A percentile compares a stretch with the other conserved stretches of the same genome.
Evolutionary conservation across 2,113 vertebrate species (phyloP).

Genomic region (Canis aureus): DNA sequence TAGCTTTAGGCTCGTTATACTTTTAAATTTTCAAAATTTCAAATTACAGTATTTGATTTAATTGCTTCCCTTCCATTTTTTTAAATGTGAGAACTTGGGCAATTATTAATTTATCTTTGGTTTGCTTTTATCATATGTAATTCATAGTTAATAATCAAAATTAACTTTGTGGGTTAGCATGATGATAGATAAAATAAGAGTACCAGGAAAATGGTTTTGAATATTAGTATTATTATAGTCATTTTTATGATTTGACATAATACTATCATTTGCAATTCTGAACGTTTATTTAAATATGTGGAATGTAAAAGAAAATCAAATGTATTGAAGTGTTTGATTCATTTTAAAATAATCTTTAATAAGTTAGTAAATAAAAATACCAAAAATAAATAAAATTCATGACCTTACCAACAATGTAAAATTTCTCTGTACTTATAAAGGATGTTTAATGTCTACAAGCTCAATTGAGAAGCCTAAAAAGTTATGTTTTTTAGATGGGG

Average conservation of each 20-base stretch:
- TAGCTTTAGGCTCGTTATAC: neutral
- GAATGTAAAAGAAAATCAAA: neutral
- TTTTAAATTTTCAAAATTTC: neutral
- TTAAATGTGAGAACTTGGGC: neutral
- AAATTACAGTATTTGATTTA: neutral
- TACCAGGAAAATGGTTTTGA: neutral
- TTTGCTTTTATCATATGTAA: neutral
- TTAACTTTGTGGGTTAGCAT: neutral
- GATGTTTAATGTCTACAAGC: neutral
- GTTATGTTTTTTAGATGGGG: neutral
- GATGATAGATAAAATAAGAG: neutral
- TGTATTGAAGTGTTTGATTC: neutral
- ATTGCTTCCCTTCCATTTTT: neutral
- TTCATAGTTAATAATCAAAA: neutral
- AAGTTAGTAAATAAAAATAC: neutral
- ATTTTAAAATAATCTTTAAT: neutral
- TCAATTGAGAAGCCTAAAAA: neutral
- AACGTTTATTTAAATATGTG: neutral
- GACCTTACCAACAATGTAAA: neutral
- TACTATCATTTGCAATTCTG: neutral
- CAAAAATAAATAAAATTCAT: neutral
- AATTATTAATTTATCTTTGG: neutral
- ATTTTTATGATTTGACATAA: neutral
- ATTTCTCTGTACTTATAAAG: neutral
- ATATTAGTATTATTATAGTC: neutral